phyloP scores from a whole-genome alignment of 2,113 vertebrate genomes.

The Azemiops feae region DNA sequence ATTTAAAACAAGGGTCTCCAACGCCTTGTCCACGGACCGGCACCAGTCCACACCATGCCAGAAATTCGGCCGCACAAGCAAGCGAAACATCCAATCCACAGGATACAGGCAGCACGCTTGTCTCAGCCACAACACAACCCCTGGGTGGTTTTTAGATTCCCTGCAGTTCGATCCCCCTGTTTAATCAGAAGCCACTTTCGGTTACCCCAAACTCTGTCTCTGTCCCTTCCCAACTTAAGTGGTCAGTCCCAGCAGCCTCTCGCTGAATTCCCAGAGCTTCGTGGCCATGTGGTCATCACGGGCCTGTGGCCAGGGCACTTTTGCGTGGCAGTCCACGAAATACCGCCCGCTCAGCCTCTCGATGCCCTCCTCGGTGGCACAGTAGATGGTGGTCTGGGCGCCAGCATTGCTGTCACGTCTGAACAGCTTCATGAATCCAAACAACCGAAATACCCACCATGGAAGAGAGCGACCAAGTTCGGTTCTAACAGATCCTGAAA shows the following conservation, averaged over 20 bases:
- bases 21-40: too few species aligned
- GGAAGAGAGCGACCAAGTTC: constrained; percentile 71
- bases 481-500: constrained; percentile 77
- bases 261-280: constrained; percentile 89
- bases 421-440: constrained; percentile 63
- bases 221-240: rapidly evolving
- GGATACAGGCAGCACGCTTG: too few species aligned
- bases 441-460: constrained; percentile 68
- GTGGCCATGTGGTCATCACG: constrained; percentile 79
- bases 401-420: constrained; percentile 72
- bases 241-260: constrained; percentile 73
- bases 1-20: too few species aligned
- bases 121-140: too few species aligned
- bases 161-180: background rate
- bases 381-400: constrained; percentile 81
- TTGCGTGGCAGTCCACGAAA: constrained; percentile 71
- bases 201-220: rapidly evolving
- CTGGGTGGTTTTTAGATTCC: too few species aligned
- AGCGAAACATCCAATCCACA: too few species aligned
- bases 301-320: constrained; percentile 63
- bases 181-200: background rate
- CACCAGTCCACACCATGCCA: too few species aligned
- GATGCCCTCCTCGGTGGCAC: constrained; percentile 79
- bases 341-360: constrained; percentile 87
- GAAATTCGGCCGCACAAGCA: background rate